Conservation (phyloP, 2,888 invertebrate genomes). For the Halocaridina rubra region DNA sequence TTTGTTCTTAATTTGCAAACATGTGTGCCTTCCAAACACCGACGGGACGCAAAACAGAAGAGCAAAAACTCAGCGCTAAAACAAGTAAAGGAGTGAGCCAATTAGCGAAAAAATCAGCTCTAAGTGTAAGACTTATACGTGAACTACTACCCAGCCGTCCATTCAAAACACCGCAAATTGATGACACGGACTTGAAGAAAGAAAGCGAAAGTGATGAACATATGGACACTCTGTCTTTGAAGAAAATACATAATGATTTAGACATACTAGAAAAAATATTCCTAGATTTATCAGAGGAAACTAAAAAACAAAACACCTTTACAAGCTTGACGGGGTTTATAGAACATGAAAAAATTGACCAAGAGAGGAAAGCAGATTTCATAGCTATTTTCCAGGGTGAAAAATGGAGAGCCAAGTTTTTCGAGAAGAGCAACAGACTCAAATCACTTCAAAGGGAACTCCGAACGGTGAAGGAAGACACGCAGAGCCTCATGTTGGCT, state of each 20-base stretch:
- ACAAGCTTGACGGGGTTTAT: conserved; percentile 17
- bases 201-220: neutral
- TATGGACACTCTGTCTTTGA: neutral
- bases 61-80: neutral
- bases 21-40: neutral
- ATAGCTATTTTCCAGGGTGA: conserved; percentile 46
- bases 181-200: neutral
- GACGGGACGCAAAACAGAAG: neutral
- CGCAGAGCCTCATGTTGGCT: conserved; percentile 7
- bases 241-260: conserved; percentile 36
- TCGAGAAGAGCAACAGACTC: conserved; percentile 32
- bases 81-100: neutral
- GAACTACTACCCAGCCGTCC: neutral
- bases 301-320: neutral
- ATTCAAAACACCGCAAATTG: neutral
- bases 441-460: conserved; percentile 30
- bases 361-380: conserved; percentile 52
- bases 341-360: conserved; percentile 26
- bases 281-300: neutral
- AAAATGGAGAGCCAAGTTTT: conserved; percentile 47
- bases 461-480: conserved; percentile 16
- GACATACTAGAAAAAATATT: conserved; percentile 18
- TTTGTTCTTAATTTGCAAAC: neutral
- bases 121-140: neutral
- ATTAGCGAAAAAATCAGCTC: neutral